Evolutionary conservation across 2,797 vertebrate genomes (phyloP).

Genomic region (Toxotes lorentzi): DNA sequence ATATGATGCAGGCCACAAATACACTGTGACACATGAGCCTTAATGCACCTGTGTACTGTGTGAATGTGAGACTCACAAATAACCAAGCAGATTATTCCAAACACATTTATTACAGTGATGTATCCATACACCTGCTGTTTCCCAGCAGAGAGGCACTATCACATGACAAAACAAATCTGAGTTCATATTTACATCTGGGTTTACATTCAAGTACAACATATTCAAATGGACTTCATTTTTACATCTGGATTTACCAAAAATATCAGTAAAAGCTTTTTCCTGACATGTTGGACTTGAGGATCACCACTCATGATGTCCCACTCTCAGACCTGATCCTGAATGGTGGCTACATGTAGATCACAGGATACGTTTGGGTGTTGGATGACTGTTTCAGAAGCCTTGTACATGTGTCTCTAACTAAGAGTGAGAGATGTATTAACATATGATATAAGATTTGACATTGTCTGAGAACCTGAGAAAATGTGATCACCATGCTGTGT

Average conservation of each 20-base stretch:
- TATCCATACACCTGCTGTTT: not conserved
- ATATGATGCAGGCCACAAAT: not conserved
- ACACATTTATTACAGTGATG: conserved; percentile 57
- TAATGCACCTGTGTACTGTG: not conserved
- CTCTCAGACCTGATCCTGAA: not conserved
- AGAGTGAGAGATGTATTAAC: not conserved
- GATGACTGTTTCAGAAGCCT: not conserved
- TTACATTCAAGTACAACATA: conserved; percentile 41
- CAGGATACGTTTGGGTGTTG: not conserved
- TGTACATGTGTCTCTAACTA: not conserved
- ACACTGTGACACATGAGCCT: not conserved
- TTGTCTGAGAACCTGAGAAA: not conserved
- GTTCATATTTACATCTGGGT: conserved; percentile 1
- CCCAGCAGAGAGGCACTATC: not conserved
- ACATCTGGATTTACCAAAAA: not conserved
- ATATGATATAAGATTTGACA: not conserved
- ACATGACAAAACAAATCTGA: conserved; percentile 20
- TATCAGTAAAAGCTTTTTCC: conserved; percentile 6
- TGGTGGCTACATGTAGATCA: not conserved
- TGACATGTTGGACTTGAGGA: not conserved
- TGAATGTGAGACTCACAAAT: not conserved
- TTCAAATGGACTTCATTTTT: conserved; percentile 6
- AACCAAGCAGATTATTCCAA: conserved; percentile 36
- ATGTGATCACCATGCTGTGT: not conserved
- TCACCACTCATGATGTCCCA: not conserved